These are phyloP conservation scores for Pemphredon lugubris DNA, from an alignment of 2,888 invertebrate genomes.

Conservation along the genomic window DNA sequence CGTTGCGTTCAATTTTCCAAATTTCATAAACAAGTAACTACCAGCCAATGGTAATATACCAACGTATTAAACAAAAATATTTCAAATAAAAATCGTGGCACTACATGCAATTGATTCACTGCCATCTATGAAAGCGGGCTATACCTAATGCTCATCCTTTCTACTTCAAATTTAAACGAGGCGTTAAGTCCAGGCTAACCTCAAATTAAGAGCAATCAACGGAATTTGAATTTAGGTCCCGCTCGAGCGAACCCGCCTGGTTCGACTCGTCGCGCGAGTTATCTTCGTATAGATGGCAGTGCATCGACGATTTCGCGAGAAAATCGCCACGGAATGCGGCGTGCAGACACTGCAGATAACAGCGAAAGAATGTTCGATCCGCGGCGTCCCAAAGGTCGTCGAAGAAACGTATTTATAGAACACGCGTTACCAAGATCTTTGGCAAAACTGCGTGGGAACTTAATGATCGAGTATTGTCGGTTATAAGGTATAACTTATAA, in stretches of 20 bases:
- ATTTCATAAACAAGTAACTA: too few species aligned
- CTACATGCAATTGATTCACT: too few species aligned
- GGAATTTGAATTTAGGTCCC: slow-evolving; percentile 9
- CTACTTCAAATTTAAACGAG: slow-evolving; percentile 19
- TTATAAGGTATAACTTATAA: too few species aligned
- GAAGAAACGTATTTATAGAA: slow-evolving; percentile 29
- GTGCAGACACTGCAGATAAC: slow-evolving; percentile 49
- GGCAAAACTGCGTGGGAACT: too few species aligned
- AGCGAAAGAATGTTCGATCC: slow-evolving; percentile 8
- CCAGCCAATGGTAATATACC: too few species aligned
- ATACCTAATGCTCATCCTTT: too few species aligned
- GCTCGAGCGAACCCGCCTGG: neutral
- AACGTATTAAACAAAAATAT: too few species aligned
- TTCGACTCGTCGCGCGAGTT: slow-evolving; percentile 3
- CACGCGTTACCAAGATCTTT: slow-evolving; percentile 35
- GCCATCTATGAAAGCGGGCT: too few species aligned
- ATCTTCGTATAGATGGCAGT: slow-evolving; percentile 34
- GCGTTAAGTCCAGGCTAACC: slow-evolving; percentile 1
- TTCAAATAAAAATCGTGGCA: too few species aligned
- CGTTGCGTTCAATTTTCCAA: too few species aligned
- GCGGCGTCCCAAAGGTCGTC: slow-evolving; percentile 47
- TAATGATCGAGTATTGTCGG: too few species aligned
- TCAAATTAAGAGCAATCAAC: slow-evolving; percentile 40
- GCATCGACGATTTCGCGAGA: slow-evolving; percentile 18
- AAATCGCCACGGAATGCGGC: slow-evolving; percentile 37